Evolutionary conservation across 2,797 vertebrate genomes (phyloP).

Genomic region (Poecile montanus): DNA sequence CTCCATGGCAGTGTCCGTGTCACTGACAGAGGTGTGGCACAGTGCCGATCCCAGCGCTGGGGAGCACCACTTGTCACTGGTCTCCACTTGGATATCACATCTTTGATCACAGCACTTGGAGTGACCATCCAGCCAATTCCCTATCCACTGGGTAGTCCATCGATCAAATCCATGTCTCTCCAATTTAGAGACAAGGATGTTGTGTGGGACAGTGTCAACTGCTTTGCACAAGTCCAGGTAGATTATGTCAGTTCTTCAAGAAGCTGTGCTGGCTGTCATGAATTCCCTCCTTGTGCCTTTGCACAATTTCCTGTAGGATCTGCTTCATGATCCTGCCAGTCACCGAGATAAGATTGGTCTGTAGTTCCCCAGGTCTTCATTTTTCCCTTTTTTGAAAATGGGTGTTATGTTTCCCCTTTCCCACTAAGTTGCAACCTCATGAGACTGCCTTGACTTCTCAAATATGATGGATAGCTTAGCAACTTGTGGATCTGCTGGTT

Average conservation of each 20-base stretch:
- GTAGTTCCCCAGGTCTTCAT: background rate
- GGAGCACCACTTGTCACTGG: background rate
- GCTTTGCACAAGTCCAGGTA: background rate
- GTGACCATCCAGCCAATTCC: background rate
- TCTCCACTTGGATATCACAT: accelerated
- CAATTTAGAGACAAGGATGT: background rate
- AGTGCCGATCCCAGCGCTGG: accelerated
- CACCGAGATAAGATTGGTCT: background rate
- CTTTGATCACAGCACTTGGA: background rate
- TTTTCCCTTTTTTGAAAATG: background rate
- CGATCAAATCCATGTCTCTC: background rate
- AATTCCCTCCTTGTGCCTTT: background rate
- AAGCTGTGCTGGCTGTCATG: background rate
- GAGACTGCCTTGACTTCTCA: background rate
- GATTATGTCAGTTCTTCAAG: background rate
- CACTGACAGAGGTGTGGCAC: too few relatives aligned
- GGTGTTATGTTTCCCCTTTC: background rate
- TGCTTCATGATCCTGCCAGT: background rate
- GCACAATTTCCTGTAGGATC: background rate
- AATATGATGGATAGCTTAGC: background rate
- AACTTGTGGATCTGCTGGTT: background rate
- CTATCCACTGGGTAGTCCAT: background rate
- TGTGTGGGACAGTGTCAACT: background rate
- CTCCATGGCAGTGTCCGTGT: accelerated
- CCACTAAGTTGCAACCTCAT: background rate